phyloP scores from a whole-genome alignment of 2,797 vertebrate genomes.

The Champsocephalus gunnari region DNA sequence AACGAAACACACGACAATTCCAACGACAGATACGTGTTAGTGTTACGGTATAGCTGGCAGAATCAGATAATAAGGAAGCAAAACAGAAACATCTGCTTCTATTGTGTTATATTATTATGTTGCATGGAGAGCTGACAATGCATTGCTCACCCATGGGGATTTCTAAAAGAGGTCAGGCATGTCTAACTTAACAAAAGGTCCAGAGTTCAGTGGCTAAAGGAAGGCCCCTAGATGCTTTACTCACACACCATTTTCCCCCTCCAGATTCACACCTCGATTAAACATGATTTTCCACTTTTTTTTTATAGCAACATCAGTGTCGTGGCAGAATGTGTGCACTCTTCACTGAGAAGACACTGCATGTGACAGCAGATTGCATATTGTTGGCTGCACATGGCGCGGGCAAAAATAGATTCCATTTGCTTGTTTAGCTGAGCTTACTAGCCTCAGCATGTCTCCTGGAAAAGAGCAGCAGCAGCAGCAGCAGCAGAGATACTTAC shows the following conservation, averaged over 20 bases:
- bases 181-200: slow-evolving; percentile 9
- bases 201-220: slow-evolving; percentile 20
- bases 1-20: slow-evolving; percentile 23
- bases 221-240: slow-evolving; percentile 7
- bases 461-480: slow-evolving; percentile 50
- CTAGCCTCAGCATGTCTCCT: slow-evolving; percentile 55
- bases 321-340: slow-evolving; percentile 42
- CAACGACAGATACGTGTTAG: slow-evolving; percentile 5
- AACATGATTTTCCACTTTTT: slow-evolving; percentile 43
- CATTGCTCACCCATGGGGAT: slow-evolving; percentile 1
- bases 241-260: slow-evolving; percentile 15
- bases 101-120: neutral
- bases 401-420: slow-evolving; percentile 72
- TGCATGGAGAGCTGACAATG: neutral
- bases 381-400: slow-evolving; percentile 60
- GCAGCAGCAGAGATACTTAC: slow-evolving; percentile 22
- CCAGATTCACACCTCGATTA: slow-evolving; percentile 40
- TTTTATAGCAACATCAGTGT: slow-evolving; percentile 29
- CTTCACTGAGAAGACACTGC: slow-evolving; percentile 41
- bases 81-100: neutral
- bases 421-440: slow-evolving; percentile 69
- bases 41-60: slow-evolving; percentile 6
- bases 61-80: slow-evolving; percentile 16
- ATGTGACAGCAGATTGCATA: slow-evolving; percentile 62
- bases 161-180: slow-evolving; percentile 13